phyloP scores from a whole-genome alignment of 2,888 invertebrate genomes.

The Salpingus planirostris region DNA sequence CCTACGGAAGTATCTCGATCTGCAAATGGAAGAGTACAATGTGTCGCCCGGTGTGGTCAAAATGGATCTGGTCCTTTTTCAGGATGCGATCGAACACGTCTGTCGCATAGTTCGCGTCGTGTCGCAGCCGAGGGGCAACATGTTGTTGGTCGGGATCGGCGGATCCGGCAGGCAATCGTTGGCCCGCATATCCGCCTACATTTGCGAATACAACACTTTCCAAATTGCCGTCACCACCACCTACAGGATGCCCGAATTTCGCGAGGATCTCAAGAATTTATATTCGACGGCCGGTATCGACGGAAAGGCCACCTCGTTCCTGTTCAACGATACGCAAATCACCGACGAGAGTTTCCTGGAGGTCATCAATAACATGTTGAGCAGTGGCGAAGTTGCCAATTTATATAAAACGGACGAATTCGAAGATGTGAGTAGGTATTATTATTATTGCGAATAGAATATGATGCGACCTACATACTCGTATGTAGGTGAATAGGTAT shows the following conservation, averaged over 20 bases:
- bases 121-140: constrained; percentile 74
- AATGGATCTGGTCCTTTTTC: constrained; percentile 77
- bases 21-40: constrained; percentile 69
- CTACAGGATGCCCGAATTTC: constrained; percentile 68
- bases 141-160: constrained; percentile 80
- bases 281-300: constrained; percentile 69
- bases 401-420: constrained; percentile 83
- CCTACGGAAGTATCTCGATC: constrained; percentile 47
- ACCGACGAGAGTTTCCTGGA: constrained; percentile 78
- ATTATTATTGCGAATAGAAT: constrained; percentile 3
- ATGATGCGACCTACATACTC: constrained; percentile 1
- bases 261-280: constrained; percentile 70
- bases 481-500: neutral
- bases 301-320: constrained; percentile 64
- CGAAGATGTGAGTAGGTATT: constrained; percentile 66
- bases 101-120: constrained; percentile 74
- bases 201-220: constrained; percentile 69
- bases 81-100: constrained; percentile 79
- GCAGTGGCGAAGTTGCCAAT: constrained; percentile 81
- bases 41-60: constrained; percentile 65
- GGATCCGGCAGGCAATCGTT: constrained; percentile 81
- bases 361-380: constrained; percentile 80
- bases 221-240: constrained; percentile 73
- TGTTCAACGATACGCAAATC: constrained; percentile 81
- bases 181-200: constrained; percentile 65